Conservation (phyloP, 2,888 invertebrate genomes). For the Dryobota labecula region DNA sequence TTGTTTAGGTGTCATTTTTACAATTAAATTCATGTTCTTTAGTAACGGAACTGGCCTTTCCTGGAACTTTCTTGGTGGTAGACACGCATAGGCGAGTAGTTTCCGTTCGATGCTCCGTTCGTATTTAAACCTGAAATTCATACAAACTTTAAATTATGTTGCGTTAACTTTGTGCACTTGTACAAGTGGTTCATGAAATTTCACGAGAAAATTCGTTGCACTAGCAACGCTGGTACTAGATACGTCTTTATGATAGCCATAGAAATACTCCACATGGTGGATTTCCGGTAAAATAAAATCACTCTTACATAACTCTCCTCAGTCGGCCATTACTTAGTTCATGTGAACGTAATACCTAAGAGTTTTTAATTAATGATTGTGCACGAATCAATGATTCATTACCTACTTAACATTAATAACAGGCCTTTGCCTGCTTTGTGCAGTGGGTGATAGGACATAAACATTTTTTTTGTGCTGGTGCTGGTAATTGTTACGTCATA, state of each 20-base stretch:
- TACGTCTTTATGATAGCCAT: not conserved
- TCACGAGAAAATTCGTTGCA: not conserved
- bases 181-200: not conserved
- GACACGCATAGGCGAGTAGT: slow-evolving; percentile 94
- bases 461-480: slow-evolving; percentile 18
- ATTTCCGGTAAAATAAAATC: not conserved
- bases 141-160: not conserved
- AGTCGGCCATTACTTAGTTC: not conserved
- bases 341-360: not conserved
- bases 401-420: not conserved
- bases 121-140: slow-evolving; percentile 91
- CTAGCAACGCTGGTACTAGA: too few species aligned
- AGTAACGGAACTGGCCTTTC: slow-evolving; percentile 96
- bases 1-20: slow-evolving; percentile 23
- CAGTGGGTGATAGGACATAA: not conserved
- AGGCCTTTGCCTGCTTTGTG: slow-evolving; percentile 17
- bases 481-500: slow-evolving; percentile 63
- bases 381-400: not conserved
- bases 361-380: not conserved
- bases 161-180: not conserved
- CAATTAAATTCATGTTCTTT: slow-evolving; percentile 58
- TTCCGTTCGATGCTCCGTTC: slow-evolving; percentile 91
- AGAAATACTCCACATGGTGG: not conserved
- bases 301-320: not conserved
- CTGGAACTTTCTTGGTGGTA: slow-evolving; percentile 95